phyloP scores from a whole-genome alignment of 2,888 invertebrate species.

The Meliscaeva auricollis region DNA sequence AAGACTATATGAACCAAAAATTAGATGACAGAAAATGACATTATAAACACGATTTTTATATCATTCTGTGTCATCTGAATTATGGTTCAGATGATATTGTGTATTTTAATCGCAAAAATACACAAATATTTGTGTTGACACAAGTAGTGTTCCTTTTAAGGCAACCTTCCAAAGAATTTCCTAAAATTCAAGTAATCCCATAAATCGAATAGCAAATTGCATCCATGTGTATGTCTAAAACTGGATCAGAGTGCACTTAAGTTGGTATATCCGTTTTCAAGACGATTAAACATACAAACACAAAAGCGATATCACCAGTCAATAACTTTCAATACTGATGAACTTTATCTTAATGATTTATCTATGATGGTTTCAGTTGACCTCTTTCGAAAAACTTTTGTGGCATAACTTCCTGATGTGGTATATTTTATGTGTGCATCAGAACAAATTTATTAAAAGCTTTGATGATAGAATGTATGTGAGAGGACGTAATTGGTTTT shows the following conservation, averaged over 20 bases:
- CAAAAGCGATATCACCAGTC: background rate
- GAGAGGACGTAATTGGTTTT: background rate
- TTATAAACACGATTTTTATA: too few species aligned
- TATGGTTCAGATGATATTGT: too few species aligned
- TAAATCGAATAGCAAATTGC: too few species aligned
- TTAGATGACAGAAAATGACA: too few species aligned
- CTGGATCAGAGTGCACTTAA: constrained; percentile 10
- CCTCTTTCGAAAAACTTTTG: background rate
- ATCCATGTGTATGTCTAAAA: background rate
- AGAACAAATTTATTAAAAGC: constrained; percentile 4
- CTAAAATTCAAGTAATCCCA: too few species aligned
- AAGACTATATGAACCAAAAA: too few species aligned
- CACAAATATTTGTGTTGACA: too few species aligned
- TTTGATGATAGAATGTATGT: background rate
- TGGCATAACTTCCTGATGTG: background rate
- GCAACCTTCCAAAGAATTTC: too few species aligned
- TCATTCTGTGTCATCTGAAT: too few species aligned
- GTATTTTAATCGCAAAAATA: too few species aligned
- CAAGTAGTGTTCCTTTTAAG: too few species aligned
- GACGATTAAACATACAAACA: background rate
- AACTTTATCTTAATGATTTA: background rate
- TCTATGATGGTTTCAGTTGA: background rate
- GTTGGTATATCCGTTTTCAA: background rate
- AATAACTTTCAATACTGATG: too few species aligned
- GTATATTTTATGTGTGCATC: background rate